These are phyloP conservation scores for Plectrocnemia conspersa DNA, from an alignment of 1,140 invertebrate species.

Conservation along the genomic window DNA sequence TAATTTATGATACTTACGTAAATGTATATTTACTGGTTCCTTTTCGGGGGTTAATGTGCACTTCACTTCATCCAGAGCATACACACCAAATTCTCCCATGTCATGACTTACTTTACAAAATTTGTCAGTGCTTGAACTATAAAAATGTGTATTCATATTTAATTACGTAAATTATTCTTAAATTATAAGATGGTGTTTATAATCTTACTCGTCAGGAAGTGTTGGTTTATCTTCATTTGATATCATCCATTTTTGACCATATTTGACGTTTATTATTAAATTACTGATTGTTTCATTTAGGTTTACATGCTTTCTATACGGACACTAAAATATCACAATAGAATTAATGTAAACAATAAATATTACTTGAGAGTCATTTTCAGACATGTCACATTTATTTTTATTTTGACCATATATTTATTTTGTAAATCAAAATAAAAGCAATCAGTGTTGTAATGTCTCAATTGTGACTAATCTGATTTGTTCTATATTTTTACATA, in stretches of 20 bases:
- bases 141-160: constrained; percentile 18
- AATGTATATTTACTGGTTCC: constrained; percentile 66
- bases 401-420: not conserved
- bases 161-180: not conserved
- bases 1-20: constrained; percentile 55
- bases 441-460: not conserved
- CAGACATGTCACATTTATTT: not conserved
- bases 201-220: constrained; percentile 53
- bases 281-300: constrained; percentile 10
- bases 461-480: not conserved
- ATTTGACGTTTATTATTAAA: constrained; percentile 42
- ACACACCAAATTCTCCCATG: constrained; percentile 70
- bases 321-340: not conserved
- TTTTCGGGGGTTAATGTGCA: constrained; percentile 55
- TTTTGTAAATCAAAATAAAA: not conserved
- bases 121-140: constrained; percentile 39
- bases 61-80: constrained; percentile 52
- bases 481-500: not conserved
- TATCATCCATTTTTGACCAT: constrained; percentile 41
- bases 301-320: not conserved
- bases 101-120: constrained; percentile 56
- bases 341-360: too few species aligned
- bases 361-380: not conserved
- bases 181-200: constrained; percentile 47
- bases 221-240: constrained; percentile 39